Evolutionary conservation across 2,888 invertebrate species (phyloP), one percentile per base, ranked within the genome.

Genomic region (Parnassius orleans): DNA sequence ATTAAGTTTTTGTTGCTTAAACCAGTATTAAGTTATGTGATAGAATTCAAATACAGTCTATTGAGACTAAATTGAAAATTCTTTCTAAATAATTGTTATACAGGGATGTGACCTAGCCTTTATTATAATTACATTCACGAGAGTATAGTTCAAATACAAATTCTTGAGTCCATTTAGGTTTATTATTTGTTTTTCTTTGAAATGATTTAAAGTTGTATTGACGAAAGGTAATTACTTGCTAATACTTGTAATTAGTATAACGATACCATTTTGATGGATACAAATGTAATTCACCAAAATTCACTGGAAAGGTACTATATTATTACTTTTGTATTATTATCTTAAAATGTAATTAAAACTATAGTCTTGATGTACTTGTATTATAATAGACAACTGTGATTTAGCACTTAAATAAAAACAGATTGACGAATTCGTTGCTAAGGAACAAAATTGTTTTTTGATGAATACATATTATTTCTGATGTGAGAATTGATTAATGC

Each of bases 1-100:
- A 63, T 66, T 63, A 58, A 53, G 65, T 65, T 65, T 65, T 66
- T 63, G 52, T 59, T 54, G 51, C 55, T 52, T 14, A 47, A 52
- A 63, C 59, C 52, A 56, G 63, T 55, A 51, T n/a, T 33, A 33
- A 47, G 51, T 41, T 59, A 19, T 59, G 54, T 44, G 58, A 63
- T 60, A 52, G 60, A 53, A 56, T 56, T 63, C 47, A 24, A 9
- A 48, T 9, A 14, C 5, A 48, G n/a, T 48, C 47, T 47, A 2
- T 47, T n/a, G n/a, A 14, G 14, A 14, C 3, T 48, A 9, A 7
- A 14, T 48, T 48, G 14, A 48, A 14, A n/a, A 48, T 9, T 9
- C 2, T 9, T 48, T 48, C 14, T 10, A 14, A 48, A 14, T 14
- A 15, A 46, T 10, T 46, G 46, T n/a, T 47, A 55, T 33, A 41